These are phyloP conservation scores for Leguminivora glycinivorella DNA, from an alignment of 1,140 invertebrate species.

Conservation along the genomic window DNA sequence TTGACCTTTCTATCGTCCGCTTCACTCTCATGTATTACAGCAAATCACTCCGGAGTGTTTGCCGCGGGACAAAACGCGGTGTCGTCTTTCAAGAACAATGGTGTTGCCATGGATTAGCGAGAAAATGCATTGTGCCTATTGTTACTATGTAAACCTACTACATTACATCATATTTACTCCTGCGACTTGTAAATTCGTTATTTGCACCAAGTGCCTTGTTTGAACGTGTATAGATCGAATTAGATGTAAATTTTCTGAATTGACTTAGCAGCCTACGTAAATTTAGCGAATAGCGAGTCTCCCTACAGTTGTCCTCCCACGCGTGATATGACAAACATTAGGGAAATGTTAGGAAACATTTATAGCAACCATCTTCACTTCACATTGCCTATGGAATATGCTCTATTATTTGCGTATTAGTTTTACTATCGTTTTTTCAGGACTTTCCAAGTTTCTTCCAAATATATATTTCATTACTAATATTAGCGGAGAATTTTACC, in stretches of 20 bases:
- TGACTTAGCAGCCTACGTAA: neutral
- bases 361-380: neutral
- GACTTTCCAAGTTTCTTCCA: neutral
- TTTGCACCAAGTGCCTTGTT: neutral
- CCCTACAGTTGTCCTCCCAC: neutral
- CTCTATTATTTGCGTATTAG: neutral
- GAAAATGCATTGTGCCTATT: conserved; percentile 30
- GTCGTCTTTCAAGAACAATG: conserved; percentile 62
- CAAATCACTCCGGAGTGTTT: conserved; percentile 4
- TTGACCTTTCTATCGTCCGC: neutral
- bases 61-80: conserved; percentile 41
- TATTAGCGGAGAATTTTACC: no score
- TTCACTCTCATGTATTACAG: neutral
- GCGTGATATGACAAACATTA: neutral
- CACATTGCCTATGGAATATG: neutral
- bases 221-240: conserved; percentile 3
- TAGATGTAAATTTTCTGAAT: neutral
- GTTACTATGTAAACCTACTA: conserved; percentile 25
- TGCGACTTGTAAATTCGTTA: neutral
- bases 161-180: conserved; percentile 25
- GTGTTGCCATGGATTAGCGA: conserved; percentile 30
- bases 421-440: neutral
- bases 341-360: neutral
- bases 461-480: neutral
- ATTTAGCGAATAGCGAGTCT: neutral